Percentiles rank a stretch among this genome's conserved stretches.
Evolutionary conservation across 2,797 vertebrate genomes (phyloP).

Genomic region (Gouania willdenowi): DNA sequence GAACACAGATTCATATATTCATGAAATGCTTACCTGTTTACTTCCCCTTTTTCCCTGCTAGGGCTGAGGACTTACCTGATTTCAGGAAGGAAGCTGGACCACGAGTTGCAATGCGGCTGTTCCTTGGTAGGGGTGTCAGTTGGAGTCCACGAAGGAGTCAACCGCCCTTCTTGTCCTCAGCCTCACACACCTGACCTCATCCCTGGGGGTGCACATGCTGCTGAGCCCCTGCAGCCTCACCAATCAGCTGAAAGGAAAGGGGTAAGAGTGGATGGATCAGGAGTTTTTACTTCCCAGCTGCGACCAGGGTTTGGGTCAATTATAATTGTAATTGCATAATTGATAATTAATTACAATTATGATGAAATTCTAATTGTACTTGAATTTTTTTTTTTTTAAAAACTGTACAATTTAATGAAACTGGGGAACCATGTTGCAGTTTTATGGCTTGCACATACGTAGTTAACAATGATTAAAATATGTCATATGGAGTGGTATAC

Average conservation of each 20-base stretch:
- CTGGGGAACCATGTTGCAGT: too few species aligned
- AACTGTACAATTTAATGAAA: too few species aligned
- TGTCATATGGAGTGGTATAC: too few species aligned
- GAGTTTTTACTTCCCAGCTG: too few species aligned
- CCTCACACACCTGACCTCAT: conserved; percentile 66
- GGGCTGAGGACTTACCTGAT: conserved; percentile 95
- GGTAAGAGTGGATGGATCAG: conserved; percentile 32
- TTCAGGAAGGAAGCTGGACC: conserved; percentile 85
- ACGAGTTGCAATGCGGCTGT: conserved; percentile 80
- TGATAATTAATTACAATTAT: too few species aligned
- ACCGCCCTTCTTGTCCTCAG: conserved; percentile 57
- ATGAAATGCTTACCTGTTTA: not conserved
- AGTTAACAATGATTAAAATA: too few species aligned
- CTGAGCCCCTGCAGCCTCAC: conserved; percentile 35
- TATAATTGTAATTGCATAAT: too few species aligned
- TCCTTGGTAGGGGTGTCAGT: conserved; percentile 75
- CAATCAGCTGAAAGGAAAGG: conserved; percentile 33
- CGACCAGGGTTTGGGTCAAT: too few species aligned
- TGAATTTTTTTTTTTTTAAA: too few species aligned
- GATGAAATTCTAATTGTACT: too few species aligned
- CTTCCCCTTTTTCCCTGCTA: conserved; percentile 32
- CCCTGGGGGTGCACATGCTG: conserved; percentile 47
- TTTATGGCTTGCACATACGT: too few species aligned
- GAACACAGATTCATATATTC: too few species aligned
- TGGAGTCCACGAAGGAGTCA: conserved; percentile 58